Conservation (phyloP, 2,113 vertebrate genomes). For the Muntiacus muntjak region DNA sequence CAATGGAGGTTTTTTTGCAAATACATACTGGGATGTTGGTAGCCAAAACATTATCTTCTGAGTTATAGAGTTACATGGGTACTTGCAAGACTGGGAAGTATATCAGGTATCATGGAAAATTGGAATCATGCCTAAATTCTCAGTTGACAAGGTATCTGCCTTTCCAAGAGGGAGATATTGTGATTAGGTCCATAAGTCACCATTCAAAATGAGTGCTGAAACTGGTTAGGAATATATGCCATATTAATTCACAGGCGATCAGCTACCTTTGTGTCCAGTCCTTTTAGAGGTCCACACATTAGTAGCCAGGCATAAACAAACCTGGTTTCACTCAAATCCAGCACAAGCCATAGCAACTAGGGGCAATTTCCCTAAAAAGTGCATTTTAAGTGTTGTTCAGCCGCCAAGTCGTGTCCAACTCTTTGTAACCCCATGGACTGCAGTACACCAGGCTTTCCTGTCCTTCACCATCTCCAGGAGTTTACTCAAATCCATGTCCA, state of each 20-base stretch:
- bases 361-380: not conserved
- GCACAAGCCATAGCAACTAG: not conserved
- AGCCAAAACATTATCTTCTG: not conserved
- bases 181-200: not conserved
- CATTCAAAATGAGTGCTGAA: not conserved
- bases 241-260: not conserved
- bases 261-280: not conserved
- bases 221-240: not conserved
- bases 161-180: not conserved
- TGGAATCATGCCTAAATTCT: constrained; percentile 33
- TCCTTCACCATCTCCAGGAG: not conserved
- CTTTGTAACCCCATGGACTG: not conserved
- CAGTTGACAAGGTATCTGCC: not conserved
- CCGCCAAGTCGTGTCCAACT: not conserved
- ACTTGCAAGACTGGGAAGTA: not conserved
- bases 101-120: not conserved
- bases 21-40: not conserved
- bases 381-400: not conserved
- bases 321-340: not conserved
- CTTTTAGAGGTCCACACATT: not conserved
- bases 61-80: constrained; percentile 15
- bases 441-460: not conserved
- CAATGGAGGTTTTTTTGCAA: not conserved
- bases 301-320: not conserved
- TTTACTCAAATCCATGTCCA: not conserved